Evolutionary conservation across 2,888 invertebrate genomes (phyloP).

Genomic region (Cecidostiba fungosa): DNA sequence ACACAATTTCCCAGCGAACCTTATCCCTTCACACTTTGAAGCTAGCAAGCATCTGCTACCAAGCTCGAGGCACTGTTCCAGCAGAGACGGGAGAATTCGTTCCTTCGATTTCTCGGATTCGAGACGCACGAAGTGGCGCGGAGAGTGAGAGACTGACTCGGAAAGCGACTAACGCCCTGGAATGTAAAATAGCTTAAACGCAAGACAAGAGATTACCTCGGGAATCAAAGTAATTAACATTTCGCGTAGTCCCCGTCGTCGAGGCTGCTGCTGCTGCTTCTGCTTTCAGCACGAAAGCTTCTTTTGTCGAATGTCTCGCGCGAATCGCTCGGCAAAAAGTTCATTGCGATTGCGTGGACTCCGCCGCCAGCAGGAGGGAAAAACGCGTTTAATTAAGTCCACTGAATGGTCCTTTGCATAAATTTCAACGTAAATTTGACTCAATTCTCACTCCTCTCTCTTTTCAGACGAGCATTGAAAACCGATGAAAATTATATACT

Average conservation of each 20-base stretch:
- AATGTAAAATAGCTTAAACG: conserved; percentile 67
- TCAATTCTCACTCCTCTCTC: background rate
- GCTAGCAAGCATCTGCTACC: background rate
- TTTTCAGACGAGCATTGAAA: background rate
- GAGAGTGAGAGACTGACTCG: conserved; percentile 41
- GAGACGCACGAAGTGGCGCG: background rate
- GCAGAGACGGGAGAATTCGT: conserved; percentile 23
- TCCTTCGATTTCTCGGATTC: conserved; percentile 52
- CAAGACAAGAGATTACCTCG: conserved; percentile 65
- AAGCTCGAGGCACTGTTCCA: conserved; percentile 5
- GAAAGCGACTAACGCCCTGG: conserved; percentile 61
- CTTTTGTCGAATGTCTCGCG: conserved; percentile 57
- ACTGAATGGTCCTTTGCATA: conserved; percentile 49
- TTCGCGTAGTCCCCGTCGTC: conserved; percentile 57
- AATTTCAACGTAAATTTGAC: conserved; percentile 28
- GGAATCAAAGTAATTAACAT: conserved; percentile 70
- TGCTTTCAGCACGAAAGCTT: conserved; percentile 48
- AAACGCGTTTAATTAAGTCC: conserved; percentile 60
- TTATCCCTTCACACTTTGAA: background rate
- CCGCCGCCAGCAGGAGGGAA: background rate
- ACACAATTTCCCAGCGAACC: background rate
- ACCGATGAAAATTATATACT: background rate
- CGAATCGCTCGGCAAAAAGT: conserved; percentile 46
- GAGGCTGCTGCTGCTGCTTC: background rate
- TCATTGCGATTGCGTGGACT: conserved; percentile 13